Evolutionary conservation across 30 jellyfish, hydroid and myxozoan genomes (phyloP).

Genomic region (Pseudorhiza aurosa): DNA sequence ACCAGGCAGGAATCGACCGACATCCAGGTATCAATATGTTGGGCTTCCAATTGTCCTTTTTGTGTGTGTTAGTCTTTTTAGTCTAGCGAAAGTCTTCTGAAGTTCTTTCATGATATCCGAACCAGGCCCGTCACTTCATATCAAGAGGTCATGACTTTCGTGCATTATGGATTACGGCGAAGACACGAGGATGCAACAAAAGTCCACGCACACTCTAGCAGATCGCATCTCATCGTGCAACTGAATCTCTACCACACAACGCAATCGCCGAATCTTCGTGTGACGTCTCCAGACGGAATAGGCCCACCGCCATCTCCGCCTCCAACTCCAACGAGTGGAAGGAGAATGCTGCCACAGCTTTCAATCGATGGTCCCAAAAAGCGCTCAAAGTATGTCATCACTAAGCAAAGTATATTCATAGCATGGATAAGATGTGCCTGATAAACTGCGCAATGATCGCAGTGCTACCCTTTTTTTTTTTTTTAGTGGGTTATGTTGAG

Average conservation of each 20-base stretch:
- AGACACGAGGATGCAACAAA: conserved; percentile 93
- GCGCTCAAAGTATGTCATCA: conserved; percentile 69
- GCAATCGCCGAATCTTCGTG: conserved; percentile 46
- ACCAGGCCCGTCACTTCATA: conserved; percentile 66
- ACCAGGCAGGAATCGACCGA: too few species aligned
- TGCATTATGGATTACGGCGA: conserved; percentile 69
- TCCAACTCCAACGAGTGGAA: conserved; percentile 68
- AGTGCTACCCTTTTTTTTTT: too few species aligned
- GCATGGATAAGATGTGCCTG: too few species aligned
- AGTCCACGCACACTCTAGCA: conserved; percentile 92
- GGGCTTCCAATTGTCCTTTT: too few species aligned
- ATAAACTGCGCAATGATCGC: too few species aligned
- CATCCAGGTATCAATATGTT: too few species aligned
- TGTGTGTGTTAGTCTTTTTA: too few species aligned
- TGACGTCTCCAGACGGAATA: conserved; percentile 72
- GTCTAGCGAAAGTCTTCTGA: too few species aligned
- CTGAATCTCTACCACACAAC: conserved; percentile 73
- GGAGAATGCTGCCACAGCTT: conserved; percentile 73
- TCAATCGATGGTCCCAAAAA: conserved; percentile 68
- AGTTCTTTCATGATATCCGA: too few species aligned
- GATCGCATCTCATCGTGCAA: conserved; percentile 91
- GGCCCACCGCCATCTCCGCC: conserved; percentile 69
- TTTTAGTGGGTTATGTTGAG: too few species aligned
- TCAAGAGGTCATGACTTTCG: conserved; percentile 82
- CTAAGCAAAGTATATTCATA: too few species aligned